Percentiles rank a stretch among this genome's conserved stretches.
Evolutionary conservation across 2,797 vertebrate genomes (phyloP).

Genomic region (Pelochelys cantorii): DNA sequence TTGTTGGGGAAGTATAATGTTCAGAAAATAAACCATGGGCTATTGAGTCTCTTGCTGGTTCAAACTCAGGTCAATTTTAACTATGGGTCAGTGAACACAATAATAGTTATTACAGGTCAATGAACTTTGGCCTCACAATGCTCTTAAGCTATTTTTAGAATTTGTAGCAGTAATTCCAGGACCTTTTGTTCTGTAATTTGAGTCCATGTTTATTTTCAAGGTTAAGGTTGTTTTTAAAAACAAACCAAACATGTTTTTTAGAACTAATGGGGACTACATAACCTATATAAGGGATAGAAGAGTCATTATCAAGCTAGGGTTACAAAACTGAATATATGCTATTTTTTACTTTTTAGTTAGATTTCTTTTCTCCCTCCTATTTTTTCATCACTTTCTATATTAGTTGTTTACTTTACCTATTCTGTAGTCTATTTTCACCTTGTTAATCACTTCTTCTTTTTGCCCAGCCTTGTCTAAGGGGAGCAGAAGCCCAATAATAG

Average conservation of each 20-base stretch:
- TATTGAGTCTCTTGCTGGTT: not conserved
- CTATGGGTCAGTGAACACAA: conserved; percentile 38
- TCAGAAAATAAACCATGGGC: not conserved
- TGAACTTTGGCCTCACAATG: conserved; percentile 8
- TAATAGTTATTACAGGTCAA: conserved; percentile 45
- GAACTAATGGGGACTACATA: not conserved
- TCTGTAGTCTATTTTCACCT: not conserved
- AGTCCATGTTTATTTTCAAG: conserved; percentile 4
- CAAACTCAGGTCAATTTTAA: conserved; percentile 29
- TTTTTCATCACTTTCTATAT: not conserved
- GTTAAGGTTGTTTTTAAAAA: not conserved
- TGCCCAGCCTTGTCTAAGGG: not conserved
- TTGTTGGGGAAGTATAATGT: conserved; percentile 8
- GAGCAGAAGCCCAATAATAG: not conserved
- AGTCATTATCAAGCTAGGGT: not conserved
- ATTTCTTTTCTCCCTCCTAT: not conserved
- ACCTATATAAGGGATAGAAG: not conserved
- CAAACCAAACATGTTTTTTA: not conserved
- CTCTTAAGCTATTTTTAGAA: conserved; percentile 29
- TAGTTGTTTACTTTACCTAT: not conserved
- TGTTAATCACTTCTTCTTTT: not conserved
- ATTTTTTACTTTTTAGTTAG: not conserved
- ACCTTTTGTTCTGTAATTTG: not conserved
- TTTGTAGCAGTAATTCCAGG: not conserved
- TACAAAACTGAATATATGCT: not conserved